A percentile compares a stretch with the other conserved stretches of the same genome.
Evolutionary conservation across 2,113 vertebrate genomes (phyloP).

Genomic region (Gorsachius goisagi): DNA sequence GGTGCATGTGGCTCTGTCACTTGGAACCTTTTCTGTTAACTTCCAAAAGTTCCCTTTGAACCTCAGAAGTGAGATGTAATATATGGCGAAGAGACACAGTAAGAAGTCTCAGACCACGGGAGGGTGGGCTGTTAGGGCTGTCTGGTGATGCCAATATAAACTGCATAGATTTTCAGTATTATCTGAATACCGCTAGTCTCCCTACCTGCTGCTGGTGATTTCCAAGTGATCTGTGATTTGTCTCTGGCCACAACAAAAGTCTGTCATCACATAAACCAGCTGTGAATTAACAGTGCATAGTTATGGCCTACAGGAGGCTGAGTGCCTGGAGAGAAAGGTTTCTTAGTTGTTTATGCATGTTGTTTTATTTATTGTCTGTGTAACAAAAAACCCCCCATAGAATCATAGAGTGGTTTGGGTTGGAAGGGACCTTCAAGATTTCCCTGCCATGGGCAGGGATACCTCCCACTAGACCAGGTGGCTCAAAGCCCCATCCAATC

Average conservation of each 20-base stretch:
- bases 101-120: not conserved
- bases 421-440: no score
- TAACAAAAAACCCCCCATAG: not conserved
- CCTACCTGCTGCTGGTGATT: fast-evolving
- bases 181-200: not conserved
- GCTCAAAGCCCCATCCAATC: no score
- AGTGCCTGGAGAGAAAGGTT: not conserved
- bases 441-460: no score
- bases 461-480: no score
- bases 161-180: not conserved
- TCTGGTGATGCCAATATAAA: not conserved
- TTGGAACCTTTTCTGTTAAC: not conserved
- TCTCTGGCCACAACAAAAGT: not conserved
- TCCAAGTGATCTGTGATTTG: not conserved
- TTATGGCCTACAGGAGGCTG: not conserved
- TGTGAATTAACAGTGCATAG: not conserved
- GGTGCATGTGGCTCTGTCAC: not conserved
- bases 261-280: not conserved
- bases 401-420: no score
- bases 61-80: not conserved
- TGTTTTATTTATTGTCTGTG: not conserved
- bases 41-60: not conserved
- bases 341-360: not conserved
- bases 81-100: not conserved
- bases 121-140: not conserved